Percentiles rank a stretch among this genome's conserved stretches.
Conservation (phyloP, 2,888 invertebrate genomes). For the Callosobruchus maculatus region DNA sequence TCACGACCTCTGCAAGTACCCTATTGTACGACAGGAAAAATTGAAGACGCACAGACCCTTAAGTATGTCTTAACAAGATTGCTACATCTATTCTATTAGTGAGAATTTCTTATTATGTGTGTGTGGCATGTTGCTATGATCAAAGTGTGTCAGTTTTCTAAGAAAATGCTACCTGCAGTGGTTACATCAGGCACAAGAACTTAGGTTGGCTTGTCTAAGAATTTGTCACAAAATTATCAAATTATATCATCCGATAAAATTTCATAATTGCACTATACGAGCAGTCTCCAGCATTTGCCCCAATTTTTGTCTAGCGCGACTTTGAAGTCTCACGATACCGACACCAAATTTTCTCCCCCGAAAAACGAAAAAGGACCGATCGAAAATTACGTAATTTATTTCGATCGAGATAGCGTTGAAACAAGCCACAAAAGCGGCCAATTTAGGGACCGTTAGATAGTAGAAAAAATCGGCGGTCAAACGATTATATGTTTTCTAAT, state of each 20-base stretch:
- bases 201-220: background rate
- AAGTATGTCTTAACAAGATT: no score
- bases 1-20: no score
- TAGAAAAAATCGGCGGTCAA: constrained; percentile 11
- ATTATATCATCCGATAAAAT: background rate
- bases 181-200: background rate
- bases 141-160: background rate
- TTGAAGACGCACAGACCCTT: no score
- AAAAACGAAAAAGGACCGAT: background rate
- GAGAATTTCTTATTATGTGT: background rate
- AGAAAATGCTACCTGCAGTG: background rate
- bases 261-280: background rate
- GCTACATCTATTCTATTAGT: no score
- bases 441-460: constrained; percentile 12
- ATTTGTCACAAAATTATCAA: background rate
- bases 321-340: background rate
- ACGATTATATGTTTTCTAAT: constrained; percentile 18
- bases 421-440: background rate
- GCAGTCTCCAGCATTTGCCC: background rate
- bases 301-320: background rate
- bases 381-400: constrained; percentile 2
- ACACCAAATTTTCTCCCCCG: background rate
- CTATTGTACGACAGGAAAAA: no score
- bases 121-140: background rate
- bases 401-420: background rate